A percentile compares a stretch with the other conserved stretches of the same genome.
These are phyloP conservation scores for Helicoverpa assulta DNA, from an alignment of 2,888 invertebrate genomes.

Conservation along the genomic window DNA sequence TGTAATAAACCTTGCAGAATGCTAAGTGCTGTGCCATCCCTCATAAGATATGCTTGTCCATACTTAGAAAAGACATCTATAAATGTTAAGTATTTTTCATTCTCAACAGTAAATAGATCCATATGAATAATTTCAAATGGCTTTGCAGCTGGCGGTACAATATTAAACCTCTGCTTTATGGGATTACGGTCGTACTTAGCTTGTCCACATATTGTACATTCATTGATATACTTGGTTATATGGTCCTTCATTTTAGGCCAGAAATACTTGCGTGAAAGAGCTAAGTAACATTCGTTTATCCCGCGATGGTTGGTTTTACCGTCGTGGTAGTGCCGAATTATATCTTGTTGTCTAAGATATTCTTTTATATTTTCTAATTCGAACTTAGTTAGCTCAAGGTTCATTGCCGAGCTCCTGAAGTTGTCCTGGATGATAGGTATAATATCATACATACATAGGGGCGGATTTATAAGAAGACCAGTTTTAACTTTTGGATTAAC, in stretches of 20 bases:
- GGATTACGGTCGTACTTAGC: slow-evolving; percentile 3
- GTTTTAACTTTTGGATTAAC: no score
- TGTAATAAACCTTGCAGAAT: background rate
- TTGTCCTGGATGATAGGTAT: slow-evolving; percentile 43
- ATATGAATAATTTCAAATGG: slow-evolving; percentile 7
- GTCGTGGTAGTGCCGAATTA: slow-evolving; percentile 58
- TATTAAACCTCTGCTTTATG: background rate
- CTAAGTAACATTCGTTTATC: slow-evolving; percentile 55
- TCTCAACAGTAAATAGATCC: slow-evolving; percentile 5
- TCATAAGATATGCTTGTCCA: slow-evolving; percentile 1
- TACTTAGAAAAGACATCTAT: slow-evolving; percentile 10
- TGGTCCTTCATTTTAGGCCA: slow-evolving; percentile 63
- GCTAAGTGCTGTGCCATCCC: slow-evolving; percentile 12
- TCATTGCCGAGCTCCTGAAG: slow-evolving; percentile 58
- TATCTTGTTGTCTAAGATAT: slow-evolving; percentile 58
- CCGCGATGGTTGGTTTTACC: slow-evolving; percentile 63
- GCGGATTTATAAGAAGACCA: no score
- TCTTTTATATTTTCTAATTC: slow-evolving; percentile 59
- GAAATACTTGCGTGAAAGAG: slow-evolving; percentile 53
- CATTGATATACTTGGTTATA: slow-evolving; percentile 57
- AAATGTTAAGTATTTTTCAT: slow-evolving; percentile 6
- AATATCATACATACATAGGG: no score
- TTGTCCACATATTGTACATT: slow-evolving; percentile 36
- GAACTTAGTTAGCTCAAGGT: slow-evolving; percentile 48
- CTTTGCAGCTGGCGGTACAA: background rate